Base-by-base conservation (phyloP, 1,140 invertebrate species). In the Helicoverpa armigera region DNA sequence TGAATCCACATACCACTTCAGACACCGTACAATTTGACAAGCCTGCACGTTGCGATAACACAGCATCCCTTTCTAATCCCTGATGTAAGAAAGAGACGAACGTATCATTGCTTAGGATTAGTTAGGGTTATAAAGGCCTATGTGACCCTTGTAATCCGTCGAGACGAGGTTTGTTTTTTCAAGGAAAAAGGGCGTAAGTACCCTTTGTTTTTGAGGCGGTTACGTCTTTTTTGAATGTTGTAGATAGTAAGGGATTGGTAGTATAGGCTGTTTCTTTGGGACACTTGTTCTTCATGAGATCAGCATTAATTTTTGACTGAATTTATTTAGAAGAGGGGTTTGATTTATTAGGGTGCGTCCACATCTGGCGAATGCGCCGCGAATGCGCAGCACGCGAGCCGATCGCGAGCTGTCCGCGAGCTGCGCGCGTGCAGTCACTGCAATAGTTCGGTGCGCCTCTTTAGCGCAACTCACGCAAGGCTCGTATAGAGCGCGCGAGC, bases 61-160 rank as follows among this genome's bases (percentile, higher is more conserved):
- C 12, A 11, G 9, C 54, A 16, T 74, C 54, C 43, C 70, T 58
- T 43, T 74, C 70, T 74, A 58, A 72, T 54, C 51, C 29, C 31
- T 13, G 2, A 4, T 5, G 35, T 58, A 43, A 60, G 70, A 74
- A 18, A 74, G 76, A 54, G 53, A 79, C 13, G 48, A 14, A 29
- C 14, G 31, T 69, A 79, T 79, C 76, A 79, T 79, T 79, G 63
- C n/a, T 58, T 11, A 56, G 76, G 76, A 79, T 79, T 79, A 70
- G 70, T 58, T 9, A 9, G 60, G 56, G 54, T 56, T 79, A 29
- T 69, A 69, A 58, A 50, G 63, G 29, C 50, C 35, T 56, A 35
- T 16, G 73, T 51, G 76, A 58, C 76, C 76, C 65, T 54, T 58
- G 54, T 79, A 79, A 79, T 79, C 76, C 65, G 29, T 56, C 14